phyloP scores from a whole-genome alignment of 2,113 vertebrate species.

The Dicrurus megarhynchus region DNA sequence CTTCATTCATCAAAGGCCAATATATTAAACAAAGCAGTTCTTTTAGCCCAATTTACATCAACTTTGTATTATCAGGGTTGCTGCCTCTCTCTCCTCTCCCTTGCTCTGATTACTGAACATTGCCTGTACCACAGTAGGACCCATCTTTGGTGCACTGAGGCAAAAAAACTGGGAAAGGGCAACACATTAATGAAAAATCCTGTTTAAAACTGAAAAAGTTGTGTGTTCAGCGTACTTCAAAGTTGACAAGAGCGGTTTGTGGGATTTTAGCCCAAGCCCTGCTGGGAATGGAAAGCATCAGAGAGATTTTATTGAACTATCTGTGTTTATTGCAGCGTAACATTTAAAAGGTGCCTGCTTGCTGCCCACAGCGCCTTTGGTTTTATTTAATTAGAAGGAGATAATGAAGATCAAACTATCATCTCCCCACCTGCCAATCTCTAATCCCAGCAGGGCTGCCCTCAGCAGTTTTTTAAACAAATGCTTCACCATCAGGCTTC shows the following conservation, averaged over 20 bases:
- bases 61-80: not conserved
- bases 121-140: fast-evolving
- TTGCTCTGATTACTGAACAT: not conserved
- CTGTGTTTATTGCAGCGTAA: not conserved
- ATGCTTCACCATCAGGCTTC: not conserved
- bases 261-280: not conserved
- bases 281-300: not conserved
- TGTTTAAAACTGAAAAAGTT: not conserved
- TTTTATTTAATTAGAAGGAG: constrained; percentile 7
- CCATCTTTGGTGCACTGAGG: fast-evolving
- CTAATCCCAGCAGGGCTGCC: not conserved
- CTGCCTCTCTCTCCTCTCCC: not conserved
- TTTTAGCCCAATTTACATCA: not conserved
- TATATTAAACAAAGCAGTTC: not conserved
- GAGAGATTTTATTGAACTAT: not conserved
- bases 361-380: not conserved
- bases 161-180: not conserved
- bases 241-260: not conserved
- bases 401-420: not conserved
- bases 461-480: not conserved
- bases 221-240: not conserved
- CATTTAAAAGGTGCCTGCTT: not conserved
- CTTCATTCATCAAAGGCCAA: not conserved
- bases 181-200: not conserved
- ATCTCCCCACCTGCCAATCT: not conserved